Evolutionary conservation across 2,888 invertebrate species (phyloP), one percentile per base, ranked within the genome.

Genomic region (Acanthacorydalis orientalis): DNA sequence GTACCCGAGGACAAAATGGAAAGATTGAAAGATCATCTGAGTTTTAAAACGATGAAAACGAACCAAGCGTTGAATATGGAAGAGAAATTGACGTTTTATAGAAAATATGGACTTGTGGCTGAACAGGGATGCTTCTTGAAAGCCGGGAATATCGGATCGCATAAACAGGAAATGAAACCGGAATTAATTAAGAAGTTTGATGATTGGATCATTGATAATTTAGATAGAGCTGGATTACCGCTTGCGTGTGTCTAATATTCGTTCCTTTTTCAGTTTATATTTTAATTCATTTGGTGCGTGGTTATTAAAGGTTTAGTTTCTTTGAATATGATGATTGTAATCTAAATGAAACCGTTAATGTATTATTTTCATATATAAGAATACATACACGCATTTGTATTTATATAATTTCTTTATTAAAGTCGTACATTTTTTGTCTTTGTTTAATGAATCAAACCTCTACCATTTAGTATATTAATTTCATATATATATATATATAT

Each of bases 181-280:
- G 78, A 80, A 55, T 66, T 84, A 55, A 77, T 80, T 1, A 64
- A 70, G 44, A 68, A 71, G 51, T 83, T 86, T 56, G 82, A 86
- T 59, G 64, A 74, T 7, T 82, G 82, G 81, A 75, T 73, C 1
- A 72, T 69, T 14, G 58, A 69, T 38, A 72, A 80, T 61, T 60
- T 76, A 31, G 23, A 23, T 23, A 23, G 6, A 23, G 23, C 23
- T 23, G 23, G 23, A 23, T 23, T 23, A 23, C 16, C 12, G 6
- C 34, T 7, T 14, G 44, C 23, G 23, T 23, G 23, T 23, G 6
- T 23, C 6, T 23, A 23, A 23, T 23, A 6, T 23, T 23, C 6
- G 23, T 23, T 23, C 6, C 23, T 4, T 23, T 23, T 23, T 4
- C 23, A 23, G 23, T 23, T 2, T 23, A 23, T 23, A 23, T 23